Evolutionary conservation across 2,888 invertebrate genomes (phyloP).

Genomic region (Epinotia brunnichana): DNA sequence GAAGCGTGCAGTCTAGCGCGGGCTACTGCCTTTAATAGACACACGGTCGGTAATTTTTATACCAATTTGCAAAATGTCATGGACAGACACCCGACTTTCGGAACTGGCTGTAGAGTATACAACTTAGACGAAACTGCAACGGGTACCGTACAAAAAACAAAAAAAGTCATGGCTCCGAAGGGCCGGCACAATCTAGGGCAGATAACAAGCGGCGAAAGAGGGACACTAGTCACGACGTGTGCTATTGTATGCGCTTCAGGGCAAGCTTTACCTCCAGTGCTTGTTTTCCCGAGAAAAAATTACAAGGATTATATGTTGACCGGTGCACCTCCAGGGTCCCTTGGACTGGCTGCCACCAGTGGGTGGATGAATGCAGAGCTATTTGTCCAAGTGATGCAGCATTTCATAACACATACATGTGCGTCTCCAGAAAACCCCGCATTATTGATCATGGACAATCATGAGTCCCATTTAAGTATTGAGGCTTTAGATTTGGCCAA

Average conservation of each 20-base stretch:
- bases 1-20: conserved; percentile 46
- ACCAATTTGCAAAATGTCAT: conserved; percentile 45
- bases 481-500: conserved; percentile 53
- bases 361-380: conserved; percentile 59
- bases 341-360: conserved; percentile 54
- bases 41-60: conserved; percentile 44
- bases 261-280: conserved; percentile 14
- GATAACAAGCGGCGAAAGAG: conserved; percentile 44
- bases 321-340: conserved; percentile 57
- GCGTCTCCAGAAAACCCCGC: conserved; percentile 49
- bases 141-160: conserved; percentile 35
- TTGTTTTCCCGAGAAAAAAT: conserved; percentile 18
- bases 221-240: conserved; percentile 32
- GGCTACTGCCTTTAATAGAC: conserved; percentile 42
- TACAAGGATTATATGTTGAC: conserved; percentile 48
- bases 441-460: conserved; percentile 56
- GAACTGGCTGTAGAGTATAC: conserved; percentile 32
- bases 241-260: conserved; percentile 28
- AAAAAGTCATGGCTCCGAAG: conserved; percentile 11
- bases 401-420: conserved; percentile 54
- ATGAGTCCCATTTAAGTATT: conserved; percentile 48
- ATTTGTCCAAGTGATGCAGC: conserved; percentile 55
- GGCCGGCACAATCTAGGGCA: conserved; percentile 25
- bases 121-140: conserved; percentile 47
- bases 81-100: conserved; percentile 42